Evolutionary conservation across 2,797 vertebrate species (phyloP).

Genomic region (Rachycentron canadum): DNA sequence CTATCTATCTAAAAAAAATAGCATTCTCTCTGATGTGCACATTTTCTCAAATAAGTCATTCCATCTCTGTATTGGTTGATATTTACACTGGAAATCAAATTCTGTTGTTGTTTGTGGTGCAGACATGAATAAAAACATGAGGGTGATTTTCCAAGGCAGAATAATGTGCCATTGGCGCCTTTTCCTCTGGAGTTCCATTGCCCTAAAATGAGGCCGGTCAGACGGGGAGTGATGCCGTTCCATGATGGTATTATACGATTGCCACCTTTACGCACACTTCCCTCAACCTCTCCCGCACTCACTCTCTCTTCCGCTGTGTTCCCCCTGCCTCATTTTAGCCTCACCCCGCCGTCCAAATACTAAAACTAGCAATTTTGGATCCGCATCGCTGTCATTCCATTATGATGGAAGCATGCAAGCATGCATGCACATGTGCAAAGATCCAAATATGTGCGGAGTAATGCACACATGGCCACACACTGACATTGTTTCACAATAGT

Average conservation of each 20-base stretch:
- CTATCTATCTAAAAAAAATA: conserved; percentile 7
- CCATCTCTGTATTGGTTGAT: conserved; percentile 71
- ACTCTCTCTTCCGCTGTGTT: conserved; percentile 34
- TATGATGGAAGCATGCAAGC: conserved; percentile 61
- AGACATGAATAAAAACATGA: conserved; percentile 84
- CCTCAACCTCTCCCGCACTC: conserved; percentile 49
- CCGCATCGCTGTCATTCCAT: conserved; percentile 72
- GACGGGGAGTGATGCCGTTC: conserved; percentile 69
- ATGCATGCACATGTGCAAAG: conserved; percentile 42
- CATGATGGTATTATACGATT: conserved; percentile 77
- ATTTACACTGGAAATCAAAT: conserved; percentile 83
- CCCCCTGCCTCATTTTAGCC: conserved; percentile 66
- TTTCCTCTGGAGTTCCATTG: conserved; percentile 74
- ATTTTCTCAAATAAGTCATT: conserved; percentile 78
- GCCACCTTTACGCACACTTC: conserved; percentile 56
- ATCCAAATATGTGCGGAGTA: conserved; percentile 48
- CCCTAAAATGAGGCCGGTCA: conserved; percentile 83
- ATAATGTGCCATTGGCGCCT: conserved; percentile 78
- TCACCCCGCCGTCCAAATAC: conserved; percentile 67
- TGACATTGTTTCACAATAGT: conserved; percentile 35
- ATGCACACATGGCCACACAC: conserved; percentile 39
- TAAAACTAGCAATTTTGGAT: conserved; percentile 75
- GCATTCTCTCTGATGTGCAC: conserved; percentile 49
- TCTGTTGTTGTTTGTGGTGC: conserved; percentile 81
- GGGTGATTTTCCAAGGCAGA: conserved; percentile 77